Percentiles rank a stretch among this genome's conserved stretches.
These are phyloP conservation scores for Condylura cristata DNA, from an alignment of 2,113 vertebrate genomes.

Conservation along the genomic window DNA sequence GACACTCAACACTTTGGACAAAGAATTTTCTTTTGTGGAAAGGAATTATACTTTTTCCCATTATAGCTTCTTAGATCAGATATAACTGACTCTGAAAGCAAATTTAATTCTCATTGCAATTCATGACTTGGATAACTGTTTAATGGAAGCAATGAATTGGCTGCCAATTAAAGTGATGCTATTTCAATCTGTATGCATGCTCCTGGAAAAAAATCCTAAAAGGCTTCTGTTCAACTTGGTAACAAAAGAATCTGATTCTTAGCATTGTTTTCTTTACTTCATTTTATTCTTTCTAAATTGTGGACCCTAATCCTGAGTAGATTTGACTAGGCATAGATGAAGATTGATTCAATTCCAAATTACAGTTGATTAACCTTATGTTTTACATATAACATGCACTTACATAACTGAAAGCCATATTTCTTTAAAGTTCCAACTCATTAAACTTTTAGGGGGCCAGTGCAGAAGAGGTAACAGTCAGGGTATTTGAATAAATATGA, in stretches of 20 bases:
- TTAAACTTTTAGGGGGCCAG: neutral
- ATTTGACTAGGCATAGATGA: neutral
- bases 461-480: neutral
- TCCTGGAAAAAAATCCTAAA: slow-evolving; percentile 64
- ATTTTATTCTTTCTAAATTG: slow-evolving; percentile 50
- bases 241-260: slow-evolving; percentile 45
- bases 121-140: slow-evolving; percentile 53
- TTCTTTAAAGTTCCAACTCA: neutral
- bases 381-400: neutral
- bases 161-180: slow-evolving; percentile 59
- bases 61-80: slow-evolving; percentile 63
- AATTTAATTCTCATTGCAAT: slow-evolving; percentile 67
- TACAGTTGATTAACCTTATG: slow-evolving; percentile 6
- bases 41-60: slow-evolving; percentile 37
- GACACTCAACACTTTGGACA: slow-evolving; percentile 56
- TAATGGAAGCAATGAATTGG: slow-evolving; percentile 48
- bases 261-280: neutral
- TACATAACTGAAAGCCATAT: slow-evolving; percentile 4
- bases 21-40: slow-evolving; percentile 45
- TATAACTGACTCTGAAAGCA: slow-evolving; percentile 47
- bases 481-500: neutral
- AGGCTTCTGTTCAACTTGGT: slow-evolving; percentile 44
- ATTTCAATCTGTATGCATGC: slow-evolving; percentile 31
- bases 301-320: neutral
- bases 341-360: neutral